Base-by-base conservation (phyloP, 2,797 vertebrate species). In the Argya squamiceps region DNA sequence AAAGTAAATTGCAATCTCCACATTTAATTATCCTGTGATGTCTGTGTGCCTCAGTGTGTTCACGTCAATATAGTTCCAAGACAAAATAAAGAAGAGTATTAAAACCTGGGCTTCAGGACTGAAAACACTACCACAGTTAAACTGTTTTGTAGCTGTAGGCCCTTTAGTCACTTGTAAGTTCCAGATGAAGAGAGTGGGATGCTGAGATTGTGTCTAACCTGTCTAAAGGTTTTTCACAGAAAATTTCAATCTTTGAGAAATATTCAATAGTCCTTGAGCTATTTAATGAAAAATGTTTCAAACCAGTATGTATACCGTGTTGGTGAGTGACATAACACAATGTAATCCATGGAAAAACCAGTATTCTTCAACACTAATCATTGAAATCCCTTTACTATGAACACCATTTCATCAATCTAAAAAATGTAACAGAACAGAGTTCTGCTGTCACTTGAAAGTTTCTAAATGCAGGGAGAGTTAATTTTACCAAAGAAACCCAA, bases 41-140 rank as follows among this genome's bases (percentile, higher is more conserved):
- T 56, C 56, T 92, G 36, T 52, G 20, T 65, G 37, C 46, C 81
- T 63, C 56, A 12, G 10, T 37, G 19, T 55, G 58, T 46, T 60
- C 84, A 44, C 32, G 70, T 37, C 71, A 85, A 44, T 29, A 29
- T 1, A 27, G 41, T 73, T 95, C 52, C 83, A 96, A 88, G 65
- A 71, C 32, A 96, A 94, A 93, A 95, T 26, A 64, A 87, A 71
- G 59, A 59, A 88, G 36, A 82, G 37, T 64, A 50, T 84, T 78
- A 92, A 92, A 95, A 93, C 26, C 44, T 82, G 58, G 81, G 63
- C 53, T 96, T 75, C 79, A 88, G 55, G 88, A 52, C 83, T 94
- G 30, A 36, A 59, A 94, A 63, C 19, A 85, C 44, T 74, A 58
- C 43, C 80, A 64, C 71, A 80, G 53, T 49, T 84, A 80, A 91